Conservation (phyloP, 2,113 vertebrate species). For the Pelmatolapia mariae region DNA sequence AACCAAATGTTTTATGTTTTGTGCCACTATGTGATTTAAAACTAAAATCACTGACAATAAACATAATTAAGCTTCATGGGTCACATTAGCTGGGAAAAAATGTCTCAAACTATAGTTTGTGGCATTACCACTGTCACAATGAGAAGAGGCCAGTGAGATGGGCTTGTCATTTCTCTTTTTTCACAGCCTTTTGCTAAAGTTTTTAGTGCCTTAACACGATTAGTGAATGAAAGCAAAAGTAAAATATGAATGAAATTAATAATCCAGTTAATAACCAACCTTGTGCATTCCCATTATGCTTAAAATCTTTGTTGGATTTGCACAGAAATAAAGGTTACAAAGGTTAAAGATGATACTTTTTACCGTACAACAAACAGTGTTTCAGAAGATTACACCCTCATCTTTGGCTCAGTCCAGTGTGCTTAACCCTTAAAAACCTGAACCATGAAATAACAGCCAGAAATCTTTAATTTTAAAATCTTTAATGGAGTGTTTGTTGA, state of each 20-base stretch:
- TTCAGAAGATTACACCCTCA: neutral
- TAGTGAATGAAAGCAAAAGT: neutral
- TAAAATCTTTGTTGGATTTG: neutral
- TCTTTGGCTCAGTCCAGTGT: accelerated
- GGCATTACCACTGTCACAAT: neutral
- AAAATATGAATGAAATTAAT: neutral
- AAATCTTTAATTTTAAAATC: neutral
- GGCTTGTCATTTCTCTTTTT: neutral
- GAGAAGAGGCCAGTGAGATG: neutral
- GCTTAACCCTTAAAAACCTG: neutral
- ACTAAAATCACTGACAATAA: neutral
- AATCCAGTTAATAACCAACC: neutral
- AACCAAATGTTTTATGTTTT: neutral
- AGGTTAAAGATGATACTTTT: neutral
- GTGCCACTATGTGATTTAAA: neutral
- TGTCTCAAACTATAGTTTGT: neutral
- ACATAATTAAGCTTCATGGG: neutral
- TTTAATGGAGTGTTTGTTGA: neutral
- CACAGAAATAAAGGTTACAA: neutral
- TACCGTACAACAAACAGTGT: neutral
- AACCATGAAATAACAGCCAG: neutral
- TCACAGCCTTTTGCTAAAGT: accelerated
- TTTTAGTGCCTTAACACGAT: neutral
- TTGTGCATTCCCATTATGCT: neutral
- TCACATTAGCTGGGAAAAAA: neutral